Evolutionary conservation across 2,113 vertebrate genomes (phyloP).

Genomic region (Dicaeum eximium): DNA sequence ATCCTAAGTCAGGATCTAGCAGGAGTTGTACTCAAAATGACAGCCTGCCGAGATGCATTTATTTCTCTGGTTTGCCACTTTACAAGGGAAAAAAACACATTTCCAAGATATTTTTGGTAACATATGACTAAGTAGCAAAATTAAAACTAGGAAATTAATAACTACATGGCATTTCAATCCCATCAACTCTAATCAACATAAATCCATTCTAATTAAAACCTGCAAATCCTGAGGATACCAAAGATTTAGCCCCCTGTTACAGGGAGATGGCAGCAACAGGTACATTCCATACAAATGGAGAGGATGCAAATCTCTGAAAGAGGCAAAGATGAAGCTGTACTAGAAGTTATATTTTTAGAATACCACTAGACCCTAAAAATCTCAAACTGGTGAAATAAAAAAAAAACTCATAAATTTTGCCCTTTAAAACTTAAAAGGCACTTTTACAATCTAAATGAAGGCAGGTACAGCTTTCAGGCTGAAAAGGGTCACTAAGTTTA

Average conservation of each 20-base stretch:
- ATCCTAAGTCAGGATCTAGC: background rate
- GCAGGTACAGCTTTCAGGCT: background rate
- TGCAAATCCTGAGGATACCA: slow-evolving; percentile 53
- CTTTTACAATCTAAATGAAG: background rate
- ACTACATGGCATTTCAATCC: slow-evolving; percentile 45
- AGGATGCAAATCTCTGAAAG: background rate
- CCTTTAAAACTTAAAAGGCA: background rate
- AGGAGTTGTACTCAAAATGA: background rate
- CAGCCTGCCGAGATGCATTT: background rate
- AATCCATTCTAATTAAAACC: slow-evolving; percentile 70
- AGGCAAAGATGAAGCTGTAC: background rate
- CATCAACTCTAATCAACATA: slow-evolving; percentile 64
- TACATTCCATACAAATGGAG: background rate
- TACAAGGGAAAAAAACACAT: slow-evolving; percentile 19
- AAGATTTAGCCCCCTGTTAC: slow-evolving; percentile 47
- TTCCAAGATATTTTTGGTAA: slow-evolving; percentile 62
- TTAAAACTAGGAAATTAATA: slow-evolving; percentile 63
- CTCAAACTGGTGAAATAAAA: background rate
- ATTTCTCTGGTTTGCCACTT: slow-evolving; percentile 42
- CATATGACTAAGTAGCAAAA: slow-evolving; percentile 58
- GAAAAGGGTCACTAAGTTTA: background rate
- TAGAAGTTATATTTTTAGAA: background rate
- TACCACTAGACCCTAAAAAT: background rate
- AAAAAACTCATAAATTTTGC: background rate
- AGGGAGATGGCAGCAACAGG: background rate